These are phyloP conservation scores for Dusona sp. DNA, from an alignment of 2,888 invertebrate species.

Conservation along the genomic window DNA sequence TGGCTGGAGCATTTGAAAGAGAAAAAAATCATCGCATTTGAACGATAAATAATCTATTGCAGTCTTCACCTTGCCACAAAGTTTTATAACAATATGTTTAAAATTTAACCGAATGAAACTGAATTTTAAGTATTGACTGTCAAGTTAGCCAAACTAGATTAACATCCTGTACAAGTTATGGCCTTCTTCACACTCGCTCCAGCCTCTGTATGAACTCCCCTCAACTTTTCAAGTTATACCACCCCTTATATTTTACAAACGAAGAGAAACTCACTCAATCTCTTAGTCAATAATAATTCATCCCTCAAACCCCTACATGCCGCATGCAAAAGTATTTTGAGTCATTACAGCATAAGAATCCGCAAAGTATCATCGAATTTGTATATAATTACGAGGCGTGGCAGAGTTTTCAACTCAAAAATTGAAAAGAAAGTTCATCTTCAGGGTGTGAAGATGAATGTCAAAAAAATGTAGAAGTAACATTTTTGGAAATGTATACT, in stretches of 20 bases:
- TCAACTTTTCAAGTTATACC: too few relatives aligned
- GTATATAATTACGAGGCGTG: too few relatives aligned
- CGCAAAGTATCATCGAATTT: too few relatives aligned
- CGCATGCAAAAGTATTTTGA: too few relatives aligned
- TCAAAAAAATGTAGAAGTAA: neutral
- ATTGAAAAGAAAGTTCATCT: too few relatives aligned
- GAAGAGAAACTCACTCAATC: neutral
- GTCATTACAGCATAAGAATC: too few relatives aligned
- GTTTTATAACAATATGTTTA: neutral
- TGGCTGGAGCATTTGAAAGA: neutral
- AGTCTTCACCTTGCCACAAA: neutral
- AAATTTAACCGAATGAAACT: neutral
- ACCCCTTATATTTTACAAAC: neutral
- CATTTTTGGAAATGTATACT: neutral
- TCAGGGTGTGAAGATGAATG: too few relatives aligned
- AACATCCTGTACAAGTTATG: neutral
- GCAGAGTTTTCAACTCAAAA: too few relatives aligned
- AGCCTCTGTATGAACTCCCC: too few relatives aligned
- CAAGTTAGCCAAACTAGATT: neutral
- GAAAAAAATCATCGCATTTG: neutral
- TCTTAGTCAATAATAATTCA: neutral
- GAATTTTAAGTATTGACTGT: neutral
- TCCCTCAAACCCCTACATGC: too few relatives aligned
- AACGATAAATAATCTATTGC: neutral
- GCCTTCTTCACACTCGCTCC: too few relatives aligned